phyloP scores from a whole-genome alignment of 2,113 vertebrate species.

The Sapajus apella region DNA sequence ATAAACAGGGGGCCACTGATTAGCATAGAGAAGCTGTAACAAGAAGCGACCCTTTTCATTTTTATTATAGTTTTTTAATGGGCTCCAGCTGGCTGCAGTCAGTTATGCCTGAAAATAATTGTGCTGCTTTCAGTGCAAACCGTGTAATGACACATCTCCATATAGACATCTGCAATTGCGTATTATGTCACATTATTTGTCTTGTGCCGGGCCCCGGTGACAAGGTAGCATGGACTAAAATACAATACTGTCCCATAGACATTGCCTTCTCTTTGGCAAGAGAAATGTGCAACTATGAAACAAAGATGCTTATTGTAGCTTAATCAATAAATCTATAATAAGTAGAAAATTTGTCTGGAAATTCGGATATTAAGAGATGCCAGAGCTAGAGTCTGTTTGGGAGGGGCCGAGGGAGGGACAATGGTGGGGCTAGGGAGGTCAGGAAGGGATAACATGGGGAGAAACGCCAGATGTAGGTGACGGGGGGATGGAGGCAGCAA shows the following conservation, averaged over 20 bases:
- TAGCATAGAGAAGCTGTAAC: slow-evolving; percentile 50
- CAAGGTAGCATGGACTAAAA: background rate
- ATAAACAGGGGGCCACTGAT: slow-evolving; percentile 49
- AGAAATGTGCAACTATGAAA: background rate
- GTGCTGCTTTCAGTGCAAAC: slow-evolving; percentile 40
- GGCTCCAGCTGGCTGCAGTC: slow-evolving; percentile 59
- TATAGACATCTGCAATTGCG: slow-evolving; percentile 47
- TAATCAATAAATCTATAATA: slow-evolving; percentile 5
- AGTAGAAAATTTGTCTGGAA: slow-evolving; percentile 17
- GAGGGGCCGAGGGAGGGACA: too few species aligned
- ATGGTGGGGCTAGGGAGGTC: too few species aligned
- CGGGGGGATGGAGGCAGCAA: too few species aligned
- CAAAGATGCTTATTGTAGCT: background rate
- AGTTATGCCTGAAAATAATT: slow-evolving; percentile 64
- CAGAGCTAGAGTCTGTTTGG: background rate
- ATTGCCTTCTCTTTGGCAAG: background rate
- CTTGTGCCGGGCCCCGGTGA: background rate
- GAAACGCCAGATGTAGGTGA: too few species aligned
- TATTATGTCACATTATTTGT: background rate
- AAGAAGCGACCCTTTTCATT: slow-evolving; percentile 66
- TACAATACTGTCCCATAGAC: background rate
- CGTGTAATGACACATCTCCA: slow-evolving; percentile 52
- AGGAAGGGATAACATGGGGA: too few species aligned
- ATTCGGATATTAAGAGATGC: background rate
- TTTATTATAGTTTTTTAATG: slow-evolving; percentile 68